Base-by-base conservation (phyloP, 1,140 invertebrate genomes). In the Bilobella aurantiaca region DNA sequence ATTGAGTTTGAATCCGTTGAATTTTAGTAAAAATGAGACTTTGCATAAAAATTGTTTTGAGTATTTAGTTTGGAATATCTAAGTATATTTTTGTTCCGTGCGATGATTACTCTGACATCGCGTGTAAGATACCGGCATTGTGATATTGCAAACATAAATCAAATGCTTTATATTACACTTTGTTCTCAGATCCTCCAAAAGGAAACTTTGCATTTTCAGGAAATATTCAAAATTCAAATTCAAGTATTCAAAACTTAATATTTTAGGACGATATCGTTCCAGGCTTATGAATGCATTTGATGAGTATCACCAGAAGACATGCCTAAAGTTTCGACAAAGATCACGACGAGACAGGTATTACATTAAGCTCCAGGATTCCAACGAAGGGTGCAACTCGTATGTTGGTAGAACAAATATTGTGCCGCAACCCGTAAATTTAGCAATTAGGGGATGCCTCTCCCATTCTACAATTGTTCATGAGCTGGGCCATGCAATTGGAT, bases 401-500 rank as follows among this genome's bases (percentile, higher is more conserved):
- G 34, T 42, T 42, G 34, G 34, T 12, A 8, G 18, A 42, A 42
- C 18, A 8, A 42, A 42, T 18, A 42, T 42, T 8, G 8, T 18
- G 18, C 34, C 34, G 18, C 34, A 42, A 18, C 34, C 34, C 18
- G 34, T 42, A 18, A 42, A 8, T 18, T 18, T 42, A 8, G 8
- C 8, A 42, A 18, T 57, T 31, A 31, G 47, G 3, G 65, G 62
- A 42, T 66, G 65, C 25, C 8, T 66, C 12, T n/a, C 58, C 25
- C 47, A 58, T 12, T 58, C 47, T 8, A 59, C 60, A n/a, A 62
- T 66, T 27, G 21, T 78, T 1, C 78, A 79, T 67, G 78, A 79
- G 64, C 68, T 79, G 47, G 75, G 75, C 1, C 78, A 79, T 63
- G 74, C 75, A 8, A 58, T 79, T 16, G 78, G 78, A 1, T 77